A percentile compares a stretch with the other conserved stretches of the same genome.
Evolutionary conservation across 1,140 invertebrate species (phyloP).

Genomic region (Nasonia giraulti): DNA sequence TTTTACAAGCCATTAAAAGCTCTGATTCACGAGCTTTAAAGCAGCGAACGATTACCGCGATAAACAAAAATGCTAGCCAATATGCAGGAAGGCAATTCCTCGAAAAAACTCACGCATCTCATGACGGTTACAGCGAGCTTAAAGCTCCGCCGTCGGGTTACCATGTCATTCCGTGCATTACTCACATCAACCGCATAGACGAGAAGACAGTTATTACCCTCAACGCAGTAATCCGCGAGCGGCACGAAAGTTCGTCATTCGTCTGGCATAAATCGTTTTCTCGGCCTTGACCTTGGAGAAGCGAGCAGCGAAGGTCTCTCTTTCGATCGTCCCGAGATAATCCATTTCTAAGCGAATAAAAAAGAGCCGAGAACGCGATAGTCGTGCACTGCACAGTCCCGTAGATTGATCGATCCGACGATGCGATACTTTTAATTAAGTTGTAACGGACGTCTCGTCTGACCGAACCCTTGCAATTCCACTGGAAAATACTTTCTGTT

Average conservation of each 20-base stretch:
- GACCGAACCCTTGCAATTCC: too few species aligned
- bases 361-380: background rate
- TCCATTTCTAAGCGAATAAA: background rate
- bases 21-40: background rate
- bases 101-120: background rate
- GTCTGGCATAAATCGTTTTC: background rate
- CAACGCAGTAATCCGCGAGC: background rate
- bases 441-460: too few species aligned
- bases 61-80: background rate
- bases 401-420: too few species aligned
- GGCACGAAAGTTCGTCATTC: background rate
- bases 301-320: background rate
- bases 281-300: background rate
- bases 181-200: background rate
- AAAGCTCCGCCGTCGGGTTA: background rate
- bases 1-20: background rate
- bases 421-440: too few species aligned
- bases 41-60: background rate
- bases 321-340: background rate
- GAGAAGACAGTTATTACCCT: slow-evolving; percentile 1
- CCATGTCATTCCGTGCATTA: background rate
- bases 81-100: background rate
- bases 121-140: background rate
- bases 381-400: too few species aligned
- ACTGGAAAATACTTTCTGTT: too few species aligned